These are phyloP conservation scores for Cylas formicarius DNA, from an alignment of 1,140 invertebrate genomes.

Conservation along the genomic window DNA sequence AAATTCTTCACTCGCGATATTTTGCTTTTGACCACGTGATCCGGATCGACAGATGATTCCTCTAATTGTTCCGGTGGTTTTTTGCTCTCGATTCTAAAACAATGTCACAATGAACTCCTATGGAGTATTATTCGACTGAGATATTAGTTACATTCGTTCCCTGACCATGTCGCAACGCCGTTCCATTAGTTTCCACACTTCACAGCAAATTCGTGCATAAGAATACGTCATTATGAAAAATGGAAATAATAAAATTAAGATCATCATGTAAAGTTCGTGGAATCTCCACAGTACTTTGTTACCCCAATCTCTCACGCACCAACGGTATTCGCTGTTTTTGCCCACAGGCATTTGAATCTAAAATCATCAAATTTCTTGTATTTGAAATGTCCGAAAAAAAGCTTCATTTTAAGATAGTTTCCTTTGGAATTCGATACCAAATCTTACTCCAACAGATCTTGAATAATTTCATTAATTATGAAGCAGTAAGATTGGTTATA, in stretches of 20 bases:
- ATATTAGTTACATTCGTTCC: constrained; percentile 38
- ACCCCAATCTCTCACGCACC: constrained; percentile 55
- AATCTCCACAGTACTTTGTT: constrained; percentile 45
- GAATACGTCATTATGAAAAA: constrained; percentile 58
- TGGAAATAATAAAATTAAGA: constrained; percentile 57
- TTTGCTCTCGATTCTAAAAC: too few relatives aligned
- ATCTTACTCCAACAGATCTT: too few relatives aligned
- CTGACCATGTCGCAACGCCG: constrained; percentile 50
- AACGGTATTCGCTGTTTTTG: constrained; percentile 45
- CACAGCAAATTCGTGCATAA: constrained; percentile 59
- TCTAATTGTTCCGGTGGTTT: too few relatives aligned
- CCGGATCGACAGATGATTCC: constrained; percentile 1
- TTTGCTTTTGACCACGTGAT: neutral
- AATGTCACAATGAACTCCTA: too few relatives aligned
- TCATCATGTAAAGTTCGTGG: constrained; percentile 62
- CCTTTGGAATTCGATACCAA: too few relatives aligned
- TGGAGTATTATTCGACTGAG: too few relatives aligned
- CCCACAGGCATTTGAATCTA: constrained; percentile 54
- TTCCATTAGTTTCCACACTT: constrained; percentile 57
- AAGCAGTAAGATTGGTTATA: too few relatives aligned
- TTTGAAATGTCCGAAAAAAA: too few relatives aligned
- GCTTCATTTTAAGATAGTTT: too few relatives aligned
- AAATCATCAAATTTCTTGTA: constrained; percentile 19
- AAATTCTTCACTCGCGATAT: constrained; percentile 17
- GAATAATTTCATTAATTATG: too few relatives aligned